A percentile compares a stretch with the other conserved stretches of the same genome.
These are phyloP conservation scores for Drosophila antonietae DNA, from an alignment of 2,888 invertebrate species.

Conservation along the genomic window DNA sequence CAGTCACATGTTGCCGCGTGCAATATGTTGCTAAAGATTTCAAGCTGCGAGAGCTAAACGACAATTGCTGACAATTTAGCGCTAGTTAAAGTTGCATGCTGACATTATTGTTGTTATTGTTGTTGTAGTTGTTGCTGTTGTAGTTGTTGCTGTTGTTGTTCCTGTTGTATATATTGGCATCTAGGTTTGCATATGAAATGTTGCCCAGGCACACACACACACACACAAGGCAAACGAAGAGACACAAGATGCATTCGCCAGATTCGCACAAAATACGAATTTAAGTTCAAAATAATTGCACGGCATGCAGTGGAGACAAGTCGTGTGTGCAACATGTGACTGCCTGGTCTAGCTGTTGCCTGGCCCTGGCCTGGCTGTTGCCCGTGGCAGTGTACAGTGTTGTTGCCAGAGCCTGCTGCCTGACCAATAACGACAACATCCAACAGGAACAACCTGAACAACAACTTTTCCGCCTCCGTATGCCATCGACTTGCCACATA, in stretches of 20 bases:
- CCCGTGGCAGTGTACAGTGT: slow-evolving; percentile 13
- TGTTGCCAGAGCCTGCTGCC: slow-evolving; percentile 29
- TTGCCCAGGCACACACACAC: slow-evolving; percentile 20
- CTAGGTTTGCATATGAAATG: slow-evolving; percentile 71
- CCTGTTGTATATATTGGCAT: slow-evolving; percentile 30
- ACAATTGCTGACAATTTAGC: slow-evolving; percentile 72
- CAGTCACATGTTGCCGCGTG: slow-evolving; percentile 31
- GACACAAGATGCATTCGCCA: slow-evolving; percentile 79
- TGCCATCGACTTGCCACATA: slow-evolving; percentile 33
- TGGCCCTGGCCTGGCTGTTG: background rate
- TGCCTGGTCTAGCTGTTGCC: background rate
- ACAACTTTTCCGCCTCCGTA: slow-evolving; percentile 77
- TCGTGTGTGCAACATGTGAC: slow-evolving; percentile 64
- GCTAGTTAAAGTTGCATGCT: slow-evolving; percentile 43
- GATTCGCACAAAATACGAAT: slow-evolving; percentile 81
- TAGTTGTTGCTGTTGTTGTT: slow-evolving; percentile 10
- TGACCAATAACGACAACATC: slow-evolving; percentile 61
- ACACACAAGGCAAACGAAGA: slow-evolving; percentile 50
- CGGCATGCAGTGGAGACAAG: slow-evolving; percentile 70
- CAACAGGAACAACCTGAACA: slow-evolving; percentile 74
- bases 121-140: background rate
- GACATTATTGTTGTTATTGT: slow-evolving; percentile 18
- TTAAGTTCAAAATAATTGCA: slow-evolving; percentile 82
- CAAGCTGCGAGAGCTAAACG: slow-evolving; percentile 44
- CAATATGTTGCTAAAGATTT: slow-evolving; percentile 9